Evolutionary conservation across 2,113 vertebrate genomes (phyloP).

Genomic region (Edolisoma coerulescens): DNA sequence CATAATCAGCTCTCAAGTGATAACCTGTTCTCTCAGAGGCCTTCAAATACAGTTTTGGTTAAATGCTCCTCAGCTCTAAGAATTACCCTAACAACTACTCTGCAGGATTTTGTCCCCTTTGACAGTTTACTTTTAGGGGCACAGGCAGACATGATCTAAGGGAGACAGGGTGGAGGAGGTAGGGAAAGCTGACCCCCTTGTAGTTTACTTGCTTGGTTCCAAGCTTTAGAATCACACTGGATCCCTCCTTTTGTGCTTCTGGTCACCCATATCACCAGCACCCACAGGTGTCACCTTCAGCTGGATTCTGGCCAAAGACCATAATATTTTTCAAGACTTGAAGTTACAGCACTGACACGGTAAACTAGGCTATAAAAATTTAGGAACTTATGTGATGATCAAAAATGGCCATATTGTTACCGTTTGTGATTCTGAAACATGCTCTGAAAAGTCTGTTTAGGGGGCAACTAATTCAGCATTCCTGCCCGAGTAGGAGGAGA

Average conservation of each 20-base stretch:
- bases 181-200: background rate
- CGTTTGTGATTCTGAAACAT: background rate
- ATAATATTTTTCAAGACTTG: background rate
- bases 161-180: accelerated
- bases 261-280: background rate
- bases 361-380: background rate
- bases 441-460: background rate
- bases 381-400: background rate
- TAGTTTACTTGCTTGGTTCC: background rate
- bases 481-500: background rate
- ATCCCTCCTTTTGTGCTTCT: background rate
- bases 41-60: background rate
- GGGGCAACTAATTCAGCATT: background rate
- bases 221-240: background rate
- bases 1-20: background rate
- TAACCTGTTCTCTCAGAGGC: background rate
- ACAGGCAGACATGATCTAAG: background rate
- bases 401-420: background rate
- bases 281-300: background rate
- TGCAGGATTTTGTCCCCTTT: background rate
- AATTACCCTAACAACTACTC: background rate
- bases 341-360: background rate
- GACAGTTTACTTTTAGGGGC: background rate
- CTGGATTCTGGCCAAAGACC: background rate
- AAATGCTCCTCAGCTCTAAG: background rate